A percentile compares a stretch with the other conserved stretches of the same genome.
These are phyloP conservation scores for Scelioninae gen. 1 DNA, from an alignment of 2,888 invertebrate species.

Conservation along the genomic window DNA sequence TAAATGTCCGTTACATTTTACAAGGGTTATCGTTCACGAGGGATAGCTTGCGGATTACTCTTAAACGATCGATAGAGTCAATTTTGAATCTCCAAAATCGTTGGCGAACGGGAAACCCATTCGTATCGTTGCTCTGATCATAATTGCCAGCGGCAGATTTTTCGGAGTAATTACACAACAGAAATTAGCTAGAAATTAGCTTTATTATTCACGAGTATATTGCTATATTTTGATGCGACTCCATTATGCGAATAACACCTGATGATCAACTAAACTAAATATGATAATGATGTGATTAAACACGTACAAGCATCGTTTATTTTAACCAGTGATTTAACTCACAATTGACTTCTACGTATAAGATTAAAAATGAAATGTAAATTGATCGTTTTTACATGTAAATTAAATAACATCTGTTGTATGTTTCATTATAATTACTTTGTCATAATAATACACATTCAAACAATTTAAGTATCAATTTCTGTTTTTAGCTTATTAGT, in stretches of 20 bases:
- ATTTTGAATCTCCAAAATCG: slow-evolving; percentile 63
- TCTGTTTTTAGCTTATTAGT: no score
- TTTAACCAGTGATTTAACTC: no score
- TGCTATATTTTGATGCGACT: slow-evolving; percentile 49
- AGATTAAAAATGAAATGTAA: no score
- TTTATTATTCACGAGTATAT: slow-evolving; percentile 55
- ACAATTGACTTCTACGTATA: no score
- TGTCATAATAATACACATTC: no score
- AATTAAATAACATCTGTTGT: no score
- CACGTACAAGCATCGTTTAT: neutral
- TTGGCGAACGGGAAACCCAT: slow-evolving; percentile 27
- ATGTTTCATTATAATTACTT: no score
- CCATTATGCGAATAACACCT: slow-evolving; percentile 50
- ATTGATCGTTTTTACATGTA: no score
- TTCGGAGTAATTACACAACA: slow-evolving; percentile 62
- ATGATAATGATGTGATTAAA: slow-evolving; percentile 54
- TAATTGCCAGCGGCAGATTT: slow-evolving; percentile 58
- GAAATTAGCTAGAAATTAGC: slow-evolving; percentile 64
- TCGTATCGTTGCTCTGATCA: slow-evolving; percentile 47
- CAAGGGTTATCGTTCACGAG: slow-evolving; percentile 76
- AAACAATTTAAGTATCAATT: no score
- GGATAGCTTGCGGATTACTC: slow-evolving; percentile 77
- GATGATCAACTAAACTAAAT: slow-evolving; percentile 43
- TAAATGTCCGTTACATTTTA: slow-evolving; percentile 83
- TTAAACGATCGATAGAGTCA: slow-evolving; percentile 77